phyloP scores from a whole-genome alignment of 2,797 vertebrate species.

The Philypnodon macrostomus region DNA sequence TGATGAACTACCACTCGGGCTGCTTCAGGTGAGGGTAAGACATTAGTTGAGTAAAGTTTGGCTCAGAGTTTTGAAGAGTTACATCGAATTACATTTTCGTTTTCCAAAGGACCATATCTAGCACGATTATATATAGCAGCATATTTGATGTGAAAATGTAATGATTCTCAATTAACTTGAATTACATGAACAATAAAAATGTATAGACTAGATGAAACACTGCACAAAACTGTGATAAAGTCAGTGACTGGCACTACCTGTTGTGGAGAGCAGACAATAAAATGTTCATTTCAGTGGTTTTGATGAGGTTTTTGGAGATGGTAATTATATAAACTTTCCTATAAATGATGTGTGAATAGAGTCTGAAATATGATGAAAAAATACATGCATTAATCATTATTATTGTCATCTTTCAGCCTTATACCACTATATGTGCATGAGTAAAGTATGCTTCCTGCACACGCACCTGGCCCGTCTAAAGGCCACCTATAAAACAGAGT shows the following conservation, averaged over 20 bases:
- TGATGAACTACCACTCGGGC: neutral
- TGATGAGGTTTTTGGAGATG: constrained; percentile 28
- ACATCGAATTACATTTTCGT: neutral
- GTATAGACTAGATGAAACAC: neutral
- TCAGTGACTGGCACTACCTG: constrained; percentile 44
- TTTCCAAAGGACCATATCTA: neutral
- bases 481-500: constrained; percentile 63
- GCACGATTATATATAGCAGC: neutral
- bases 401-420: constrained; percentile 8
- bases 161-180: no score
- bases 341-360: constrained; percentile 8
- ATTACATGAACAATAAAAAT: neutral
- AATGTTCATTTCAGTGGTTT: constrained; percentile 38
- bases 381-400: constrained; percentile 24
- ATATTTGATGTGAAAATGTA: no score
- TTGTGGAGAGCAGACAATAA: constrained; percentile 29
- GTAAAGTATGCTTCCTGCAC: constrained; percentile 22
- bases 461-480: constrained; percentile 48
- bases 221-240: constrained; percentile 6
- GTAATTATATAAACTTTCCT: constrained; percentile 21
- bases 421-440: constrained; percentile 23
- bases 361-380: constrained; percentile 8
- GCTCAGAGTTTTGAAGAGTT: no score
- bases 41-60: neutral
- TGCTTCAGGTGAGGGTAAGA: neutral